Evolutionary conservation across 2,888 invertebrate genomes (phyloP).

Genomic region (Drosophila kambysellisi): DNA sequence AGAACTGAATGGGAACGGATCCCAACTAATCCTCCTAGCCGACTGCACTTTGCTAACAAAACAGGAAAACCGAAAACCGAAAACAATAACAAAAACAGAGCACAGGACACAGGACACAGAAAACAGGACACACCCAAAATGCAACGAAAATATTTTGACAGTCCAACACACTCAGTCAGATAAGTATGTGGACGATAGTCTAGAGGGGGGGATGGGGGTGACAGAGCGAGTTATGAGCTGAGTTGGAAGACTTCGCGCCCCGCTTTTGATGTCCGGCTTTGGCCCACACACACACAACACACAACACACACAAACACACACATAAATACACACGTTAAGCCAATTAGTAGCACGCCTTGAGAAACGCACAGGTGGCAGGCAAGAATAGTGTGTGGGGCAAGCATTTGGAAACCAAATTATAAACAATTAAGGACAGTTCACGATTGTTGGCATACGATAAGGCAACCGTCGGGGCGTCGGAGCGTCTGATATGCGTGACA

Average conservation of each 20-base stretch:
- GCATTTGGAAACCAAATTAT: constrained; percentile 72
- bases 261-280: constrained; percentile 58
- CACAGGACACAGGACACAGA: constrained; percentile 28
- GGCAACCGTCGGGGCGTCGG: constrained; percentile 25
- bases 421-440: constrained; percentile 76
- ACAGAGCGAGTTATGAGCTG: constrained; percentile 50
- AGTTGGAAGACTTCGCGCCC: constrained; percentile 47
- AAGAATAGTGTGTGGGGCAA: constrained; percentile 14
- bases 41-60: constrained; percentile 75
- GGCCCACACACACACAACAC: constrained; percentile 35
- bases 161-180: constrained; percentile 48
- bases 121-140: constrained; percentile 71
- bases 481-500: constrained; percentile 72
- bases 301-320: constrained; percentile 27
- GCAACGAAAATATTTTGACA: constrained; percentile 81
- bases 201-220: constrained; percentile 27
- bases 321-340: constrained; percentile 37
- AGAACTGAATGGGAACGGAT: constrained; percentile 33
- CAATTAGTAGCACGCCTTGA: constrained; percentile 81
- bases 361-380: constrained; percentile 67
- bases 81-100: constrained; percentile 43
- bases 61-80: constrained; percentile 49
- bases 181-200: constrained; percentile 8
- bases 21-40: constrained; percentile 69
- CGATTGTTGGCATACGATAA: constrained; percentile 67